Base-by-base conservation (phyloP, 2,113 vertebrate species). In the Sinocyclocheilus maitianheensis region DNA sequence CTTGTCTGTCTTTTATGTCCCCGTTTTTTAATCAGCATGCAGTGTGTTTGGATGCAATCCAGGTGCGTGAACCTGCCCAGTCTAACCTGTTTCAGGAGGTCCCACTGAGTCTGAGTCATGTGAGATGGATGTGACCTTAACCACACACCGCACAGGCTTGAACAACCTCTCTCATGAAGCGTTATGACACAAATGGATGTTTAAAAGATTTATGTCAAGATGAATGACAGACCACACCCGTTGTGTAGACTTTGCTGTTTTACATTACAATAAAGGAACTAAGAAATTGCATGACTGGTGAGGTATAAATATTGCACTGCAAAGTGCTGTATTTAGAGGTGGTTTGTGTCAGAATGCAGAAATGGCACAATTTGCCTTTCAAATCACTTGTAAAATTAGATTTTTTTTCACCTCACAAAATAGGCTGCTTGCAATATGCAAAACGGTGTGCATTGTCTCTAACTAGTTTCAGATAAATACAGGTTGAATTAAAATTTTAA, bases 1-100 rank as follows among this genome's bases (percentile, higher is more conserved):
- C 94, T 91, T 95, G 92, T 85, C 51, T 77, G 55, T 34, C 62
- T 84, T 87, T 77, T 79, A 77, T 85, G 63, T 86, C 76, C 72
- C 82, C 74, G 40, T 43, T 88, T 87, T 91, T 83, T 51, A 11
- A 85, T 77, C 69, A 48, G 83, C 85, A 88, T 83, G 37, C 87
- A 83, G 6, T 89, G 62, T 87, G 83, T 87, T 80, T 83, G 87
- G 60, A 78, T 51, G 40, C 7, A 58, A 46, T 85, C 26, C 69
- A 84, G 20, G 55, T 71, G 82, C 43, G 26, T 81, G 16, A 84
- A 74, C 69, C 51, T 74, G 69, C 65, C 80, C 62, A 55, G 75
- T 83, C 72, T 34, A 55, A 67, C 72, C 71, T 75, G 76, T 74
- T 84, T 79, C 18, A 53, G 69, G 71, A 82, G 53, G 46, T 20